Evolutionary conservation across 2,888 invertebrate species (phyloP).

Genomic region (Chloroclysta siterata): DNA sequence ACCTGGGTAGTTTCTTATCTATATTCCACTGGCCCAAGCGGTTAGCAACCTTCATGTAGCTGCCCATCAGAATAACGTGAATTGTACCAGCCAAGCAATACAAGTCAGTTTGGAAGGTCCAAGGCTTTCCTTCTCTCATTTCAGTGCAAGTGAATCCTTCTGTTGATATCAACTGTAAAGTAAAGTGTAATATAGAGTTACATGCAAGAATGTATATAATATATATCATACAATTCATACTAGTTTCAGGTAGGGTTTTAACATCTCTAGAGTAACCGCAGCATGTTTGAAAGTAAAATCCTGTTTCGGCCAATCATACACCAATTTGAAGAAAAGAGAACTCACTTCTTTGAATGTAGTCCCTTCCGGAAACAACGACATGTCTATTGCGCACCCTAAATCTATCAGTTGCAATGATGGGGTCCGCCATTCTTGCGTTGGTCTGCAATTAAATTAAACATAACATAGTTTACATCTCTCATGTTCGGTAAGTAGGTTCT

Average conservation of each 20-base stretch:
- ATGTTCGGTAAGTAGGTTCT: too few relatives aligned
- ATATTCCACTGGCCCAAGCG: constrained; percentile 88
- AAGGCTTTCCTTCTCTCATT: constrained; percentile 95
- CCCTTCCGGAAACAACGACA: constrained; percentile 91
- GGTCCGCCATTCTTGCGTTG: constrained; percentile 86
- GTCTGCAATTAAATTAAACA: constrained; percentile 68
- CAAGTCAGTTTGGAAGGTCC: constrained; percentile 97
- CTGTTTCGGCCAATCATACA: too few relatives aligned
- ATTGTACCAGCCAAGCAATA: constrained; percentile 95
- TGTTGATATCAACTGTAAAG: constrained; percentile 87
- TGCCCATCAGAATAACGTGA: constrained; percentile 94
- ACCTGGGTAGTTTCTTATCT: constrained; percentile 89
- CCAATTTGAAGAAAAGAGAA: constrained; percentile 13
- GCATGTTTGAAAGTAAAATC: too few relatives aligned
- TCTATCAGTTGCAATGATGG: constrained; percentile 94
- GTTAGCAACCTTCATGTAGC: constrained; percentile 93
- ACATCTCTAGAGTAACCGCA: too few relatives aligned
- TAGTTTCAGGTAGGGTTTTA: too few relatives aligned
- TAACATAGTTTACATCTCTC: not conserved
- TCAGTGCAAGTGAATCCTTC: constrained; percentile 94
- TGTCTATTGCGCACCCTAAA: constrained; percentile 97
- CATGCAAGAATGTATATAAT: too few relatives aligned
- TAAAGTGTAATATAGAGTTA: not conserved
- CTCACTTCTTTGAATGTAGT: constrained; percentile 89
- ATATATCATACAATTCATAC: too few relatives aligned